Evolutionary conservation across 2,888 invertebrate species (phyloP).

Genomic region (Pheosia gnoma): DNA sequence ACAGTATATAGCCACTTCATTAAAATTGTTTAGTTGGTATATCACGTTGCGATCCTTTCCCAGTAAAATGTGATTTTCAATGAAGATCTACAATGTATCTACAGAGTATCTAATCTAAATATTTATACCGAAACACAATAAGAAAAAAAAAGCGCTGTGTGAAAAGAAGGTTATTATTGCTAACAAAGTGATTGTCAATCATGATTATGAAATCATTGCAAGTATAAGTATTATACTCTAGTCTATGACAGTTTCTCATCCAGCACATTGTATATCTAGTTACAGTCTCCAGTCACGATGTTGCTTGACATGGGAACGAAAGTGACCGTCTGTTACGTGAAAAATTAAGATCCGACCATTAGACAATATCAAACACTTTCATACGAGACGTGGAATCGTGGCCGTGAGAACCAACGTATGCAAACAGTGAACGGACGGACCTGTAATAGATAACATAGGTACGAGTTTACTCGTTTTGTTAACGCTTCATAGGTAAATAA

Average conservation of each 20-base stretch:
- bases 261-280: conserved; percentile 51
- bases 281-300: conserved; percentile 44
- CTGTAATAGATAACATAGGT: conserved; percentile 36
- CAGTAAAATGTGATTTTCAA: conserved; percentile 21
- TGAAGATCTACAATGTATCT: conserved; percentile 30
- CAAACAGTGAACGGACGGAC: conserved; percentile 51
- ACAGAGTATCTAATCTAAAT: not conserved
- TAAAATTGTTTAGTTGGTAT: conserved; percentile 20
- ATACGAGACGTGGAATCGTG: conserved; percentile 56
- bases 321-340: conserved; percentile 45
- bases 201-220: conserved; percentile 41
- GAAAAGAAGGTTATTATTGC: conserved; percentile 9
- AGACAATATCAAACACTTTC: conserved; percentile 61
- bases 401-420: conserved; percentile 71
- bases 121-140: conserved; percentile 11
- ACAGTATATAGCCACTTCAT: conserved; percentile 12
- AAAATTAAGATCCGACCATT: conserved; percentile 47
- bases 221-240: conserved; percentile 28
- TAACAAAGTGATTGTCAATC: conserved; percentile 31
- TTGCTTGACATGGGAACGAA: conserved; percentile 53
- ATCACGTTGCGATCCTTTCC: conserved; percentile 28
- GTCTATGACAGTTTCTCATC: conserved; percentile 41
- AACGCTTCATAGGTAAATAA: conserved; percentile 71
- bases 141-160: conserved; percentile 15
- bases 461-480: conserved; percentile 64